These are phyloP conservation scores for Cydia amplana DNA, from an alignment of 1,140 invertebrate genomes.

Conservation along the genomic window DNA sequence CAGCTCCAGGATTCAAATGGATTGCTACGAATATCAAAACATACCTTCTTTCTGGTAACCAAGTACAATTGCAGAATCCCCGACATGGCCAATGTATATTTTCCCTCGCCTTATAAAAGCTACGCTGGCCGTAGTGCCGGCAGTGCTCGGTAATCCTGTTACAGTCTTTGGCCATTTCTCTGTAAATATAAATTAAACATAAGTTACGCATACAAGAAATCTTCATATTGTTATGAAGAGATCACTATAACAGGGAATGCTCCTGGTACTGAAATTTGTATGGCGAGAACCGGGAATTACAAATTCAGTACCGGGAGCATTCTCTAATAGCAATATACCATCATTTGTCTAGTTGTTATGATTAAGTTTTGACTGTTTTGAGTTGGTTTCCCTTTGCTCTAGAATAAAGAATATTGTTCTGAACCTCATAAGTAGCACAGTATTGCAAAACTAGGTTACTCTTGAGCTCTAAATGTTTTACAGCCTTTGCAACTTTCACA, in stretches of 20 bases:
- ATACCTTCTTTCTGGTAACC: slow-evolving; percentile 87
- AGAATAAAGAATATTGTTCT: neutral
- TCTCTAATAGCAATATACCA: too few species aligned
- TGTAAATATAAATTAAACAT: slow-evolving; percentile 69
- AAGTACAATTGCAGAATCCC: slow-evolving; percentile 96
- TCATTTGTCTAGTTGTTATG: too few species aligned
- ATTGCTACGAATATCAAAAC: neutral
- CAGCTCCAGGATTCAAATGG: too few species aligned
- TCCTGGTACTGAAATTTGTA: too few species aligned
- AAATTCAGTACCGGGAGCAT: too few species aligned
- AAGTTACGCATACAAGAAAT: too few species aligned
- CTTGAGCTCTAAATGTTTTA: slow-evolving; percentile 3
- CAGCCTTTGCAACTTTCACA: slow-evolving; percentile 26
- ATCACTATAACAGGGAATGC: too few species aligned
- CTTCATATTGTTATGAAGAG: too few species aligned
- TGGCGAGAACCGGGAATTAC: too few species aligned
- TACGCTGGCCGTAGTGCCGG: slow-evolving; percentile 97
- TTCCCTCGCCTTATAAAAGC: slow-evolving; percentile 96
- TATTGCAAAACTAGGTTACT: slow-evolving; percentile 25
- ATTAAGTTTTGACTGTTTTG: too few species aligned
- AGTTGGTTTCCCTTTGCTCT: too few species aligned
- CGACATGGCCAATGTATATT: slow-evolving; percentile 98
- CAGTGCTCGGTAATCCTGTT: slow-evolving; percentile 95
- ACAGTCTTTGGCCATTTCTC: slow-evolving; percentile 97
- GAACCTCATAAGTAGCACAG: neutral